Conservation (phyloP, 2,888 invertebrate genomes). For the Geophilus truncorum region DNA sequence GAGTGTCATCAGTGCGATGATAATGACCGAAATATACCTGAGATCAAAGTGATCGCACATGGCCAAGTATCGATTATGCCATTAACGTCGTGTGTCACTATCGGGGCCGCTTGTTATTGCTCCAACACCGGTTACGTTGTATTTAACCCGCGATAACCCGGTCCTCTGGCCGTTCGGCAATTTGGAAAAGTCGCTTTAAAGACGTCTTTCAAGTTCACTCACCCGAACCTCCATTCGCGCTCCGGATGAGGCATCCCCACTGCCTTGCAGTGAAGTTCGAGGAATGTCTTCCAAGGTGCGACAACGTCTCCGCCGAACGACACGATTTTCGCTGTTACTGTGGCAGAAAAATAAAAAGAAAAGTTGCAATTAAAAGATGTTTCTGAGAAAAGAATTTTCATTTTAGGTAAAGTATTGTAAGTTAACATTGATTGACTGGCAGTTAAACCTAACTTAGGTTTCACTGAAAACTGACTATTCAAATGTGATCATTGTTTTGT, state of each 20-base stretch:
- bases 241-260: conserved; percentile 88
- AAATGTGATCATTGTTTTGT: too few relatives aligned
- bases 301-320: conserved; percentile 89
- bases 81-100: background rate
- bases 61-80: background rate
- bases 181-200: background rate
- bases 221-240: conserved; percentile 63
- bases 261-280: conserved; percentile 82
- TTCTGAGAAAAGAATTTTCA: too few relatives aligned
- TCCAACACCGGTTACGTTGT: too few relatives aligned
- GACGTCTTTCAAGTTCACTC: conserved; percentile 5
- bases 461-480: too few relatives aligned
- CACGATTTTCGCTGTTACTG: conserved; percentile 89
- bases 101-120: background rate
- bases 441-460: too few relatives aligned
- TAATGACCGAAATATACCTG: conserved; percentile 1
- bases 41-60: background rate
- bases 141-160: background rate
- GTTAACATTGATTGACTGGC: too few relatives aligned
- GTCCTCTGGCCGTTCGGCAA: background rate
- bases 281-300: conserved; percentile 64
- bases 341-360: conserved; percentile 40
- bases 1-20: background rate
- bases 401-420: too few relatives aligned
- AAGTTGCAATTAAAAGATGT: too few relatives aligned